Evolutionary conservation across 2,888 invertebrate species (phyloP), one percentile per base, ranked within the genome.

Genomic region (Ceramica pisi): DNA sequence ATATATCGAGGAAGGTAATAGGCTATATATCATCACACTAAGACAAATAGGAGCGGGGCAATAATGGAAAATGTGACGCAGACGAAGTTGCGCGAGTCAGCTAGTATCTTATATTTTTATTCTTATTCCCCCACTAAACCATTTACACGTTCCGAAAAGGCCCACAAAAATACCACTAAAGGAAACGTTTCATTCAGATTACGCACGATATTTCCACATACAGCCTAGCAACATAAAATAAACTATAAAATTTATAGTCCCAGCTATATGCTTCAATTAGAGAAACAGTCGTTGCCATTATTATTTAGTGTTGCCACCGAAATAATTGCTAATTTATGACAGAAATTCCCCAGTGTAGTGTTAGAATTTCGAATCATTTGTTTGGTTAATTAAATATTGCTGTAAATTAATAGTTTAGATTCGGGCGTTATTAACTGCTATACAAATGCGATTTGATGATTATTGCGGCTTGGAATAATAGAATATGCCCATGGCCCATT

Each of bases 181-280:
- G 69, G 77, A 83, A 88, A 86, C 75, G 65, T 65, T 85, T 65
- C 46, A 77, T 78, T 81, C 71, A 63, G 71, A 87, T 89, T 84
- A 87, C 87, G 84, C 88, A 88, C 89, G 84, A 88, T 85, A 79
- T 79, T 86, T 86, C 82, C 84, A 85, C 82, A 71, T 61, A 38
- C 16, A 38, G 67, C 75, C 67, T 75, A 72, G 70, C 63, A 35
- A 48, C 61, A 70, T 75, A 81, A 82, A 85, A 84, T 79, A 75
- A 46, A 72, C 75, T 67, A 81, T 78, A 80, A 84, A 81, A 77
- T 35, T 62, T 77, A 72, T 63, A 51, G 61, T 64, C 9, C 16
- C 31, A 51, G 50, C 62, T 65, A 59, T 73, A 71, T 1, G 55
- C 31, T 66, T 69, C 65, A 82, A 84, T 81, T 85, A 85, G 73